Conservation (phyloP, 1,140 invertebrate genomes). For the Zaprionus nigranus region DNA sequence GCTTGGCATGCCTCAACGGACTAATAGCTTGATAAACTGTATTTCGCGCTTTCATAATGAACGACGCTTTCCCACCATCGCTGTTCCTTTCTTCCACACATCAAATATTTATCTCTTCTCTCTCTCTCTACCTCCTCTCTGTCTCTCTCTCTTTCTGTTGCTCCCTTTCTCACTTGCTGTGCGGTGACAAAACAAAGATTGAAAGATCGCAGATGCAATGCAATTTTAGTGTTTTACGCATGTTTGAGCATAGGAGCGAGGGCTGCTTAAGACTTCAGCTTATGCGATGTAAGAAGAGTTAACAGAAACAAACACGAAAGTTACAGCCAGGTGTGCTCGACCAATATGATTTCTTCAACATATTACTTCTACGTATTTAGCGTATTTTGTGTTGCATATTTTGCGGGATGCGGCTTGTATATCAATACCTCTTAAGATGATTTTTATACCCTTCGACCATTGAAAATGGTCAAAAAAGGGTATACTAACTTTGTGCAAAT, state of each 20-base stretch:
- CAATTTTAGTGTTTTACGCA: conserved; percentile 16
- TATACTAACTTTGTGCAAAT: too few relatives aligned
- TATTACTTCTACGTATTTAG: too few relatives aligned
- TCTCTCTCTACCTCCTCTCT: background rate
- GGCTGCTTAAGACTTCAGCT: background rate
- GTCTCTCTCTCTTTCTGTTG: background rate
- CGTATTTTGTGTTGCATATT: too few relatives aligned
- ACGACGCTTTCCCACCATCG: conserved; percentile 16
- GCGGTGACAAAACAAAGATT: conserved; percentile 35
- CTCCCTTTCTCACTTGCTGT: background rate
- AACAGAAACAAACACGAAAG: background rate
- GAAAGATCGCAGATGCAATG: conserved; percentile 33
- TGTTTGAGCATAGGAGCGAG: background rate
- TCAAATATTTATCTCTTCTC: background rate
- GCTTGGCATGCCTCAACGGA: conserved; percentile 44
- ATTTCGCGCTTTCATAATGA: conserved; percentile 63
- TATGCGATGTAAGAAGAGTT: background rate
- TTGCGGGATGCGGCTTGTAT: too few relatives aligned
- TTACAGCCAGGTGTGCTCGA: too few relatives aligned
- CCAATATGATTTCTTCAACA: too few relatives aligned
- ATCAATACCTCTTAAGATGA: too few relatives aligned
- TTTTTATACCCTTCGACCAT: too few relatives aligned
- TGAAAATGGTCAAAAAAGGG: too few relatives aligned
- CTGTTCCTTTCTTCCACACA: background rate
- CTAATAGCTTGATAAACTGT: conserved; percentile 77